Evolutionary conservation across 1,140 invertebrate species (phyloP), one percentile per base, ranked within the genome.

Genomic region (Saccostrea echinata): DNA sequence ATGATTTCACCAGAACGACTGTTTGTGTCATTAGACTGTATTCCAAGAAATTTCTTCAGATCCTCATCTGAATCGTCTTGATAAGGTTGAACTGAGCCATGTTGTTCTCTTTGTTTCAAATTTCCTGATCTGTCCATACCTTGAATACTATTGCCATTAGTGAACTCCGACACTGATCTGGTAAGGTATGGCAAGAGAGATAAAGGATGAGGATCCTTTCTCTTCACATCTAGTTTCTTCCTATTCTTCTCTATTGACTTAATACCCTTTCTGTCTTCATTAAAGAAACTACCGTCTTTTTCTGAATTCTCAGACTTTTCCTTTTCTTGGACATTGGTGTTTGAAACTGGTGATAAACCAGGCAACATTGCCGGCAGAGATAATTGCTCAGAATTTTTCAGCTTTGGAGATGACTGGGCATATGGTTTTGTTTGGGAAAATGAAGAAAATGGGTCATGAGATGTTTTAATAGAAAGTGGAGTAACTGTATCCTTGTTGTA

Each of bases 391-490:
- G 33, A 76, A 12, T 24, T 33, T 76, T 76, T 76, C 68, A 76
- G 68, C 27, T 76, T 76, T 30, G 68, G 68, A 33, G 68, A 76
- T 27, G 68, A 76, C 1, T 76, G 68, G 12, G 68, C 68, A 76
- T 76, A 76, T 30, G 68, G 68, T 76, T 76, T 76, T 76, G 68
- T 76, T 30, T 76, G 24, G 24, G 68, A 76, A 76, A 76, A 76
- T 33, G 68, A 30, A 76, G 68, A 76, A 30, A 30, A 76, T 16
- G 24, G 68, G 16, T 76, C 68, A 16, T 76, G 68, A 30, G 68
- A 76, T 76, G 68, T 76, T 33, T 76, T 76, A 30, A 76, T 18
- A 30, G 27, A 16, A 27, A 76, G 68, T 12, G 68, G 68, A 16
- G 27, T 27, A 16, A 30, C 4, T 27, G 68, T 13, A 27, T 76